Evolutionary conservation across 2,113 vertebrate genomes (phyloP), one percentile per base, ranked within the genome.

Genomic region (Platysternon megacephalum): DNA sequence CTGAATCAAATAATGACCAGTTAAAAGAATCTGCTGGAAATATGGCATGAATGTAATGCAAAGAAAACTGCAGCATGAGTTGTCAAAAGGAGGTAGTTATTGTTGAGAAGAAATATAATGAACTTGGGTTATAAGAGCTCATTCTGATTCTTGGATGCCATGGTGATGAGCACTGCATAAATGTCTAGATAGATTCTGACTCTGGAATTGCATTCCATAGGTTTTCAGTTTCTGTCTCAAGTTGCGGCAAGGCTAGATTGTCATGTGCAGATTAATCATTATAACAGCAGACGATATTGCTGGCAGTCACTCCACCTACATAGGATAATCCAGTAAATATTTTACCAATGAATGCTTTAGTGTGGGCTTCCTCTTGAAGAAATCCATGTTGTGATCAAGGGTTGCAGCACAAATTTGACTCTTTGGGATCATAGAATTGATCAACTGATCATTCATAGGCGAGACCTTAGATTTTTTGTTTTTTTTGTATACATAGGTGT

Each of bases 21-120:
- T 93, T 2, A 95, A 93, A 97, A 94, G 93, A 94, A 94, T 92
- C 92, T 88, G 95, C 90, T 96, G 84, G 96, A 89, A 97, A 90
- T 95, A 93, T 90, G 96, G 97, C 96, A 95, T 76, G 92, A 95
- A 88, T 82, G 49, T 94, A 96, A 93, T 0, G 28, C 86, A 95
- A 96, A 94, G 91, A 82, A 95, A 97, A 90, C 92, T 95, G 94
- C 32, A 96, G 93, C 89, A 90, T 93, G 94, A 96, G 82, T 87
- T 90, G 95, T 95, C 92, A 96, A 95, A 97, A 93, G 87, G 82
- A 90, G 93, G 95, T 95, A 90, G 93, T 92, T 90, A 42, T 72
- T 96, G 55, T 79, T 91, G 89, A 79, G 87, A 84, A 94, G 90
- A 89, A 93, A 26, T 86, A 76, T 11, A 96, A 81, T 86, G 76